Conservation (phyloP, 2,797 vertebrate species). For the Myioborus melanocephalus region DNA sequence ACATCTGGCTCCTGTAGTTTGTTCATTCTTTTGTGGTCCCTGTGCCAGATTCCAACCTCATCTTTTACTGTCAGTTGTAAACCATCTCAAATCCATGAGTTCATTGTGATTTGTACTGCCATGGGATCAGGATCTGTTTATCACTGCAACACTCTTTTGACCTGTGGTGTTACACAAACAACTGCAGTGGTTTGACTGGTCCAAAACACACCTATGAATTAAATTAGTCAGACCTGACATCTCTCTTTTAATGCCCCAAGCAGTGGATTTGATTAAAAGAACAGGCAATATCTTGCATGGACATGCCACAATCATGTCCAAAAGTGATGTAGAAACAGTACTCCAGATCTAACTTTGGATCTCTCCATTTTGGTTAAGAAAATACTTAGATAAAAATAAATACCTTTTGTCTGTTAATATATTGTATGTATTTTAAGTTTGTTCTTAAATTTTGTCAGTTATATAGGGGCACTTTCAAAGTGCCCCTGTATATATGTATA, state of each 20-base stretch:
- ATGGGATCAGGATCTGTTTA: neutral
- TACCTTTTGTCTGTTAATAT: neutral
- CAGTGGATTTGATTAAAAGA: neutral
- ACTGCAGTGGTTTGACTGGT: neutral
- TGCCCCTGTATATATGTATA: no score
- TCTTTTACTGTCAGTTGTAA: neutral
- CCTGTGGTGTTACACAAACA: neutral
- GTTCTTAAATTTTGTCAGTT: neutral
- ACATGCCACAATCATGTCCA: neutral
- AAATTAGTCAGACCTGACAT: neutral
- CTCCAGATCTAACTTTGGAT: neutral
- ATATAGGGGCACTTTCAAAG: neutral
- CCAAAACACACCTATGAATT: neutral
- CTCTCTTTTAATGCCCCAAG: neutral
- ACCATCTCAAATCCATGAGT: neutral
- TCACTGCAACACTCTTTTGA: neutral
- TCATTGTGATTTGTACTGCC: neutral
- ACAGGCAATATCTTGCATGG: neutral
- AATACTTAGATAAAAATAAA: neutral
- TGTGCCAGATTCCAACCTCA: neutral
- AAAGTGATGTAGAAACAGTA: neutral
- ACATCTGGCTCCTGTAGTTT: neutral
- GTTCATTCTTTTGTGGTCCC: neutral
- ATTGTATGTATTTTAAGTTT: neutral
- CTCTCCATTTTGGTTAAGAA: neutral